Conservation (phyloP, 2,797 vertebrate genomes). For the Phaenicophaeus curvirostris region DNA sequence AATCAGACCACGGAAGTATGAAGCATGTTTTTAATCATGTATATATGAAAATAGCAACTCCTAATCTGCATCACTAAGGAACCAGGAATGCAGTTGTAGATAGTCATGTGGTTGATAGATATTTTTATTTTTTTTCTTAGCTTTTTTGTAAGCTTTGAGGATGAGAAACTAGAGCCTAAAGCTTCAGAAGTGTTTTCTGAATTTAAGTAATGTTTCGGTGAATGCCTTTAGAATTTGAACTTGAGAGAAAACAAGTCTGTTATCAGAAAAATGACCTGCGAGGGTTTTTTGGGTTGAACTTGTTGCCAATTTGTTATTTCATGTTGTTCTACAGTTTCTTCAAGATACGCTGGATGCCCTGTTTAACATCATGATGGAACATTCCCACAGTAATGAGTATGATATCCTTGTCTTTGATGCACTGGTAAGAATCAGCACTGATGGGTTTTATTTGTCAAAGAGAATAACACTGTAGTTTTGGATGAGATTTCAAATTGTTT, state of each 20-base stretch:
- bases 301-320: neutral
- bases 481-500: neutral
- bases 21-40: neutral
- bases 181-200: neutral
- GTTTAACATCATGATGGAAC: conserved; percentile 99
- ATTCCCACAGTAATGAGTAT: conserved; percentile 91
- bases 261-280: neutral
- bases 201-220: neutral
- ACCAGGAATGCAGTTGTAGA: neutral
- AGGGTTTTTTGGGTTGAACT: neutral
- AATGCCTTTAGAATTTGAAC: neutral
- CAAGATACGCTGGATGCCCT: conserved; percentile 97
- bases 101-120: neutral
- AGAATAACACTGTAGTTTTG: neutral
- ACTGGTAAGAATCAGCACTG: conserved; percentile 81
- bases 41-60: neutral
- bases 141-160: neutral
- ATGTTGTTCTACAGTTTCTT: conserved; percentile 83
- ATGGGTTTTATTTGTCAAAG: neutral
- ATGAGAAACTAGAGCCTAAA: neutral
- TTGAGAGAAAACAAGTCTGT: neutral
- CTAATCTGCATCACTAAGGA: neutral
- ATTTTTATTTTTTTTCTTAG: neutral
- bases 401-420: conserved; percentile 98
- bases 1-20: neutral